Base-by-base conservation (phyloP, 2,888 invertebrate species). In the Pogonocherus hispidulus region DNA sequence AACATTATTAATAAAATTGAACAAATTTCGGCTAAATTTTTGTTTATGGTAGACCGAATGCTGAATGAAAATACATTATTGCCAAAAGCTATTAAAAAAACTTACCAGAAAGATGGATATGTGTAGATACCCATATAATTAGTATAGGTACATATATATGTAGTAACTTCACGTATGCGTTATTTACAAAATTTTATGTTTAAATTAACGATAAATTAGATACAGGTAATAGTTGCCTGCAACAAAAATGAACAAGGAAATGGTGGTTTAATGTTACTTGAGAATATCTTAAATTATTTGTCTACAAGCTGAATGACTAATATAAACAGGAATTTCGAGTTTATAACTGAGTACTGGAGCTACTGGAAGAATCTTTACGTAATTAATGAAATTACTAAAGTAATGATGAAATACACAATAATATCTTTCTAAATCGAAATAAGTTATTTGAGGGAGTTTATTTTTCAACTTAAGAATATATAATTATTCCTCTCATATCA, bases 301-400 rank as follows among this genome's bases (percentile, higher is more conserved):
- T 52, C 46, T 35, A 32, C 44, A 57, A 41, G 41, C 16, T 14
- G 3, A 41, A 14, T 69, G 69, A 69, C 44, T 66, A 69, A 66
- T 57, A 57, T 44, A 44, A 56, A 51, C 55, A 69, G 35, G 65
- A 65, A 65, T 69, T 62, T 62, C 62, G 56, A 51, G n/a, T 44
- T 22, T 41, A 46, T 63, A n/a, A n/a, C n/a, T n/a, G n/a, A n/a
- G n/a, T n/a, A n/a, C n/a, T 35, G 16, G 52, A 27, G 32, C 22
- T 41, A 23, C 52, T 51, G 52, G 5, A 5, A 14, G n/a, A n/a
- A 14, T 41, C 9, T 4, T 41, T 41, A n/a, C 5, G 41, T n/a
- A 41, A 41, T 5, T 14, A 41, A 41, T 41, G n/a, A 41, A 41
- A 41, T 41, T 41, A 9, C 41, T 3, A 41, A 41, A 41, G 14